Conservation (phyloP, 2,888 invertebrate genomes). For the Eristalinus sepulchralis region DNA sequence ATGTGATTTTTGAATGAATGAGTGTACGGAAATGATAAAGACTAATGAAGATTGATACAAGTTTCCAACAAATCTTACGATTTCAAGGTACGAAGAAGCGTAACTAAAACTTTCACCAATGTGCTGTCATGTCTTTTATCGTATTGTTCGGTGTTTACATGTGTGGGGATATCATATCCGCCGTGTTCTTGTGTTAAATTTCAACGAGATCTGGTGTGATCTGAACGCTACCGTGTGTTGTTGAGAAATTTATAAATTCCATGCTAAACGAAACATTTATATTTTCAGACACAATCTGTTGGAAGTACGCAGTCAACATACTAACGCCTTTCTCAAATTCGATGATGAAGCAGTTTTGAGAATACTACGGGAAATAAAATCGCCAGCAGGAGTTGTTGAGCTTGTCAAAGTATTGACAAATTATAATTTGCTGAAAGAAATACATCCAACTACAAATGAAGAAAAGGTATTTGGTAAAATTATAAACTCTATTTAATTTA, state of each 20-base stretch:
- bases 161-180: no score
- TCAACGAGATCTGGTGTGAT: no score
- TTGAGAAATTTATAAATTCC: not conserved
- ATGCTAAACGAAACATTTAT: not conserved
- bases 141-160: not conserved
- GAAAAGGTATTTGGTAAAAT: conserved; percentile 38
- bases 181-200: no score
- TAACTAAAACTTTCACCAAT: not conserved
- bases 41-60: not conserved
- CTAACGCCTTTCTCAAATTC: conserved; percentile 33
- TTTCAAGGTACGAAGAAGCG: not conserved
- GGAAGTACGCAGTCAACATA: conserved; percentile 39
- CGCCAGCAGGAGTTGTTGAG: not conserved
- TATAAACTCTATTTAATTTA: no score
- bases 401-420: conserved; percentile 43
- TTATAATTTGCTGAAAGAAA: not conserved
- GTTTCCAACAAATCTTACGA: not conserved
- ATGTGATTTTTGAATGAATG: not conserved
- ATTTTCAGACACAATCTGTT: conserved; percentile 32
- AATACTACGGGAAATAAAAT: not conserved
- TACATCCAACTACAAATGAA: conserved; percentile 5
- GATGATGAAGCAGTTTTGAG: conserved; percentile 47
- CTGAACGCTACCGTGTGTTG: not conserved
- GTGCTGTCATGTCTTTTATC: not conserved
- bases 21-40: not conserved